Conservation (phyloP, 2,797 vertebrate species). For the Aselliscus stoliczkanus region DNA sequence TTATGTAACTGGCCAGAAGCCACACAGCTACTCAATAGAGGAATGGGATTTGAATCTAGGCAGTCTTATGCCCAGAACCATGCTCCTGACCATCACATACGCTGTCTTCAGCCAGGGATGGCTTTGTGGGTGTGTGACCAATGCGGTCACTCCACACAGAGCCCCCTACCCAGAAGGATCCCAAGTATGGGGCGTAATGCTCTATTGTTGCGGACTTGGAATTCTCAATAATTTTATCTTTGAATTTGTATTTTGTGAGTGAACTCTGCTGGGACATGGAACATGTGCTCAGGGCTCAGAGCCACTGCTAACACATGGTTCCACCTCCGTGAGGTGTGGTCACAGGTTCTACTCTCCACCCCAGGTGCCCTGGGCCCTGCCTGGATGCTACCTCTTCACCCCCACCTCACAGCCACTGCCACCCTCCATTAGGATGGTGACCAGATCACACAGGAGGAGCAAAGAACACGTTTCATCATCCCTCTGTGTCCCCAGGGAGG, state of each 20-base stretch:
- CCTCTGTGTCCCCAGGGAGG: neutral
- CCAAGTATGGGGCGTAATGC: fast-evolving
- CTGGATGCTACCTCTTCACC: neutral
- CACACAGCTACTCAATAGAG: neutral
- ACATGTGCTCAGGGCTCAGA: neutral
- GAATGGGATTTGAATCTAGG: neutral
- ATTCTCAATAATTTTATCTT: neutral
- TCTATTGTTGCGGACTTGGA: neutral
- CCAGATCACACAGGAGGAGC: no score
- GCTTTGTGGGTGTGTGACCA: neutral
- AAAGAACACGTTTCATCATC: neutral
- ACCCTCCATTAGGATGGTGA: neutral
- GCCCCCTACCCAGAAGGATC: fast-evolving
- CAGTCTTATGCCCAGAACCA: neutral
- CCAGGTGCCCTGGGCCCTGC: no score
- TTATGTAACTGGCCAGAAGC: neutral
- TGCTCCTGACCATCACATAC: fast-evolving
- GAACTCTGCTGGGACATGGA: neutral
- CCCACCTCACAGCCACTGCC: neutral
- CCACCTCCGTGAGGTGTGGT: neutral
- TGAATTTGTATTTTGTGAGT: neutral
- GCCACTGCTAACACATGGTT: neutral
- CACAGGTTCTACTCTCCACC: neutral
- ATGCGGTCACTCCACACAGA: neutral
- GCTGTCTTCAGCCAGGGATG: neutral